These are phyloP conservation scores for Lepus timidus DNA, from an alignment of 2,113 vertebrate genomes.

Conservation along the genomic window DNA sequence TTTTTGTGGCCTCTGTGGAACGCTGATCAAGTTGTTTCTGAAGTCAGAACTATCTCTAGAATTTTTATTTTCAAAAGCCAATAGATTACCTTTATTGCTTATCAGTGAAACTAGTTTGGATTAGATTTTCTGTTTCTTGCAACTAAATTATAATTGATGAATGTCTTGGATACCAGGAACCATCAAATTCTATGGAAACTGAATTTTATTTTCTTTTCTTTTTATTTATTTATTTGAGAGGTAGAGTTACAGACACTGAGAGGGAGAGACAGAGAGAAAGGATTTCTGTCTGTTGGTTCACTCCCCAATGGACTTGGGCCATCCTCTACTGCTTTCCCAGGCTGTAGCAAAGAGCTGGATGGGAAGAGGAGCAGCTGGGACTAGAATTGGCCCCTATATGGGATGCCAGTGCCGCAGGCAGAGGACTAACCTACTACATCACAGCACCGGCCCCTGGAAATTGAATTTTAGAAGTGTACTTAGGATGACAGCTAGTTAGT, in stretches of 20 bases:
- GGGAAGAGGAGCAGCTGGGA: no score
- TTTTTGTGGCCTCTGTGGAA: not conserved
- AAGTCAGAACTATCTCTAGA: slow-evolving; percentile 11
- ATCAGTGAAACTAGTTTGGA: not conserved
- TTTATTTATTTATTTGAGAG: no score
- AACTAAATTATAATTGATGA: slow-evolving; percentile 18
- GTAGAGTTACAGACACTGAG: no score
- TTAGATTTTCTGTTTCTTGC: slow-evolving; percentile 46
- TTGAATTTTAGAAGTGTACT: not conserved
- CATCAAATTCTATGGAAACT: not conserved
- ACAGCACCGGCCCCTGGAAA: not conserved
- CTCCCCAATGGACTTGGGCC: no score
- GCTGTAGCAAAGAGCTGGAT: no score
- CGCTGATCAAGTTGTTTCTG: not conserved
- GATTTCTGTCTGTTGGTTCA: no score
- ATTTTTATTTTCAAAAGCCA: slow-evolving; percentile 1
- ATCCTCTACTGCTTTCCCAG: no score
- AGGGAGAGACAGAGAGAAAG: no score
- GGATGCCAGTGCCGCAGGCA: no score
- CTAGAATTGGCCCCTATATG: no score
- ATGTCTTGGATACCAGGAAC: not conserved
- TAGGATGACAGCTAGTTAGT: not conserved
- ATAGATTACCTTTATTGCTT: not conserved
- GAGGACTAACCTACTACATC: no score
- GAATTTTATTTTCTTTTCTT: not conserved